Evolutionary conservation across 2,113 vertebrate species (phyloP), one percentile per base, ranked within the genome.

Genomic region (Carlito syrichta): DNA sequence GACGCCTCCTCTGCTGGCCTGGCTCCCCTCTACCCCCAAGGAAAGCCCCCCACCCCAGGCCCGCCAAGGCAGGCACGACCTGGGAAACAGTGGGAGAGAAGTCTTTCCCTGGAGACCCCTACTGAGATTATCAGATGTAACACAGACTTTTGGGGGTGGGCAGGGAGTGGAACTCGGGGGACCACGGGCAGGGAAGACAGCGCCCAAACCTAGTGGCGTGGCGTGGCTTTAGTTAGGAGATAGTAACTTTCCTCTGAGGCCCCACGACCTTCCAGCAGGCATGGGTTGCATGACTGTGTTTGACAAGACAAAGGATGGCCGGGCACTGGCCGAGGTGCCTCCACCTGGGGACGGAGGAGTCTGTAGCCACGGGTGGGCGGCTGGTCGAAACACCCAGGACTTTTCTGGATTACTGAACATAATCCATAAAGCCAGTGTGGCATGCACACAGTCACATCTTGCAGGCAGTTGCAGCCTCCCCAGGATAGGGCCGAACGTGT

Each of bases 241-340:
- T 98, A 98, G 98, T 98, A 98, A 98, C 98, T 98, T 98, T 98
- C 98, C 99, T 98, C 98, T 98, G 98, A 98, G 98, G 94, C 96
- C 97, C 86, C 87, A 89, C 98, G 98, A 99, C 99, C 99, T 99
- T 98, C 98, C 98, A 98, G 98, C 98, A 94, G 94, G 96, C 68
- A 96, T 97, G 97, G 98, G 99, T 98, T 98, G 98, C 99, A 98
- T 98, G 98, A 98, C 97, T 97, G 86, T 83, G 8, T 97, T 82
- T 96, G 96, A 96, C 78, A 14, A 66, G n/a, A n/a, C n/a, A n/a
- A n/a, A n/a, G n/a, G n/a, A n/a, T n/a, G n/a, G n/a, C n/a, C n/a
- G n/a, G n/a, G n/a, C n/a, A n/a, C n/a, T n/a, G n/a, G n/a, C n/a
- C n/a, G n/a, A n/a, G n/a, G n/a, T n/a, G n/a, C n/a, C n/a, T n/a